Base-by-base conservation (phyloP, 2,113 vertebrate genomes). In the Mormyrus lacerda region DNA sequence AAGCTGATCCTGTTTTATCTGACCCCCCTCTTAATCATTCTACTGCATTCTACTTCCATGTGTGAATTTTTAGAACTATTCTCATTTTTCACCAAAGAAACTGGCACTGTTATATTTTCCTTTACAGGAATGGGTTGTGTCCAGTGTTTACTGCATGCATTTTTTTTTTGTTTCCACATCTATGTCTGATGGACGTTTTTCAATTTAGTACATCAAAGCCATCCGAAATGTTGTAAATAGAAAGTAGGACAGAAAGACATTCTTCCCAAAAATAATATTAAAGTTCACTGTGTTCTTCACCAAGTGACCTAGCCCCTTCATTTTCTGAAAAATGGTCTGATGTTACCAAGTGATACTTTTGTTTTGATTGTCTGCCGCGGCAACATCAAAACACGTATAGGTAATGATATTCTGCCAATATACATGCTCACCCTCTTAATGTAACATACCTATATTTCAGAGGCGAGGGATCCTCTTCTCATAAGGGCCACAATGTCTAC, bases 21-120 rank as follows among this genome's bases (percentile, higher is more conserved):
- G 73, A 61, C 91, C 83, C 61, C 89, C 82, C 86, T 58, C 69
- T 61, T 73, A 89, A 91, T 91, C 76, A 87, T 48, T 90, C 79
- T 58, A 58, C 76, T 24, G 27, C 79, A 84, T 69, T 89, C n/a
- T n/a, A n/a, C n/a, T n/a, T 88, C 88, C 48, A 50, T 50, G 50
- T 47, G 88, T 87, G 50, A 47, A 45, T 85, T 39, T 51, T 42
- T 44, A 84, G 65, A 89, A 88, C 61, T 88, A 48, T 85, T 85
- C 61, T 58, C 47, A 86, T 65, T n/a, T 89, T 87, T 47, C 44
- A 85, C 45, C 44, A 47, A n/a, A 48, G 24, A 15, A 88, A 48
- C 21, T 7, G n/a, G 48, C 8, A 19, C 65, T 10, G 44, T 51
- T 31, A 79, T 10, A 76, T 27, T 35, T 39, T 76, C 69, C 24